A percentile compares a stretch with the other conserved stretches of the same genome.
These are phyloP conservation scores for Dasysyrphus tricinctus DNA, from an alignment of 2,888 invertebrate species.

Conservation along the genomic window DNA sequence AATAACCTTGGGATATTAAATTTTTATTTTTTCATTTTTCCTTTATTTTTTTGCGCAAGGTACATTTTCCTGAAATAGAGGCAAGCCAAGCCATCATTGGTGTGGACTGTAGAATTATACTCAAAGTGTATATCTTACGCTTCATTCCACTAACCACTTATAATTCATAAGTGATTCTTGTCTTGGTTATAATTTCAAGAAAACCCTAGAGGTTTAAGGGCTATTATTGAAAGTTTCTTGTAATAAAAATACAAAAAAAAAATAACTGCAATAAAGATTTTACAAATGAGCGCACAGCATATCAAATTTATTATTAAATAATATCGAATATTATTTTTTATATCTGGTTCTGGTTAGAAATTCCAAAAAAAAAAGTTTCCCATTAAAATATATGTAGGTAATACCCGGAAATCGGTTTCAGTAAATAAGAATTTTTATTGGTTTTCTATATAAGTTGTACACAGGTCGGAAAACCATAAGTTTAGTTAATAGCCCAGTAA, in stretches of 20 bases:
- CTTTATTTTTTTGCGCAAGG: background rate
- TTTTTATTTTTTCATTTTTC: background rate
- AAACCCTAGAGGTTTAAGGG: background rate
- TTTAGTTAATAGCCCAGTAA: too few relatives aligned
- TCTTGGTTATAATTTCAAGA: background rate
- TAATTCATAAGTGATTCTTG: constrained; percentile 8
- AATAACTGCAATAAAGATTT: background rate
- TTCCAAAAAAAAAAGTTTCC: background rate
- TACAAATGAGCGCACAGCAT: background rate
- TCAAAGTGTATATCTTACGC: background rate
- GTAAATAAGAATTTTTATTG: background rate
- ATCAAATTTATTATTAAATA: background rate
- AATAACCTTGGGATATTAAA: background rate
- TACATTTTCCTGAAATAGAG: background rate
- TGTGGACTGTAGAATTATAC: background rate
- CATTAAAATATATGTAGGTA: background rate
- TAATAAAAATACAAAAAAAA: background rate
- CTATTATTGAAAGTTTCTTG: constrained; percentile 6
- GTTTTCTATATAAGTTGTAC: background rate
- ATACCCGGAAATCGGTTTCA: background rate
- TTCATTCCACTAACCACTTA: background rate
- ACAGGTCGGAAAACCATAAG: too few relatives aligned
- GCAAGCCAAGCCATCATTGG: background rate
- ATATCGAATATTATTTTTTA: background rate
- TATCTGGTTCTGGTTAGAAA: background rate